These are phyloP conservation scores for Coreius guichenoti DNA, from an alignment of 2,797 vertebrate genomes.

Conservation along the genomic window DNA sequence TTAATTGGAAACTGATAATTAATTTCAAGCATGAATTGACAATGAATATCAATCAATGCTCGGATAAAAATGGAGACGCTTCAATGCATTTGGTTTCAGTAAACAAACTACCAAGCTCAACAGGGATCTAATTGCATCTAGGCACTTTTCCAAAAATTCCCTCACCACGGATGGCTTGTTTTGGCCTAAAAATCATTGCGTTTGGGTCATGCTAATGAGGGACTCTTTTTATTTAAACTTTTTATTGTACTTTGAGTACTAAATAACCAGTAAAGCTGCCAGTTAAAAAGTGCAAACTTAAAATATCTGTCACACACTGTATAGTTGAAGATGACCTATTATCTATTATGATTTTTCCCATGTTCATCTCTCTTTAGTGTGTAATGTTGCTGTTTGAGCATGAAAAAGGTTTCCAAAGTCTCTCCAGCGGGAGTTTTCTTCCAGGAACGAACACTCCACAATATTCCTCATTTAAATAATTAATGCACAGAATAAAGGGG, in stretches of 20 bases:
- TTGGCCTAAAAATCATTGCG: constrained; percentile 7
- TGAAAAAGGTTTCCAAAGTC: background rate
- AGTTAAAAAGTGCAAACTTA: background rate
- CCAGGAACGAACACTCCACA: too few relatives aligned
- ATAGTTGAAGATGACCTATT: background rate
- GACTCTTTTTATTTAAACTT: constrained; percentile 9
- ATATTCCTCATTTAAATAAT: too few relatives aligned
- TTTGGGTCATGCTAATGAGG: constrained; percentile 27
- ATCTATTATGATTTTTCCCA: background rate
- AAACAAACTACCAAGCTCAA: constrained; percentile 68
- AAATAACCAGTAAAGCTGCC: background rate
- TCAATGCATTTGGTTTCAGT: constrained; percentile 49
- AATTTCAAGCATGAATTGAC: background rate
- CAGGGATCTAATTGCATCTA: constrained; percentile 68
- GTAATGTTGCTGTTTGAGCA: background rate
- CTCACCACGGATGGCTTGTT: constrained; percentile 37
- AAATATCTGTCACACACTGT: background rate
- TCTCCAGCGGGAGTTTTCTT: too few relatives aligned
- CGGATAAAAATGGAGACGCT: background rate
- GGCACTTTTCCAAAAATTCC: constrained; percentile 43
- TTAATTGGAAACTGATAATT: constrained; percentile 27
- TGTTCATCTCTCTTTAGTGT: background rate
- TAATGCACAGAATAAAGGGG: too few relatives aligned
- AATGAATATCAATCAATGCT: constrained; percentile 5
- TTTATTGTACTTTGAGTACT: background rate